Evolutionary conservation across 2,797 vertebrate species (phyloP).

Genomic region (Microctenopoma steveboyesi): DNA sequence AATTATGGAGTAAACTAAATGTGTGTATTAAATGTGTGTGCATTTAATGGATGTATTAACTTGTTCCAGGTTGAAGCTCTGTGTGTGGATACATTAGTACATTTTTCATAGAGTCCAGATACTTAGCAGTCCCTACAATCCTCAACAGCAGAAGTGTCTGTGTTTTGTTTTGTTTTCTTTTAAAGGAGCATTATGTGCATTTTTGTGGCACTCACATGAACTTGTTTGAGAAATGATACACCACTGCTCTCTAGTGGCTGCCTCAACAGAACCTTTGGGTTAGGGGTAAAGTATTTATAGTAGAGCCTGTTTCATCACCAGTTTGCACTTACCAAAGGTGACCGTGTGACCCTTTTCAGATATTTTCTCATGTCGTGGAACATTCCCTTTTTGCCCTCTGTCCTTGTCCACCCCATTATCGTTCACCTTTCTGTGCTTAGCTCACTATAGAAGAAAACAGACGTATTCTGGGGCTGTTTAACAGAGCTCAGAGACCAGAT

Average conservation of each 20-base stretch:
- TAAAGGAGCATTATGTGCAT: no score
- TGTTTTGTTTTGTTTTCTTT: no score
- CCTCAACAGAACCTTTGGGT: conserved; percentile 51
- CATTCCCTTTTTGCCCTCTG: not conserved
- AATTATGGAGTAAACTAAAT: no score
- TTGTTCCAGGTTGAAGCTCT: no score
- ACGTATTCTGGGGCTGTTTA: conserved; percentile 37
- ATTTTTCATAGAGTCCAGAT: no score
- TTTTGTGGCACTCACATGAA: conserved; percentile 8
- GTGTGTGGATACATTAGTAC: no score
- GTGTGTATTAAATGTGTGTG: no score
- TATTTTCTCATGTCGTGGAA: conserved; percentile 25
- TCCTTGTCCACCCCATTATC: conserved; percentile 8
- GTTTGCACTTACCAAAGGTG: not conserved
- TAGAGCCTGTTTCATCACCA: not conserved
- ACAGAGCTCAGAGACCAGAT: conserved; percentile 46
- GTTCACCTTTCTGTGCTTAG: conserved; percentile 32
- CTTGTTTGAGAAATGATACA: conserved; percentile 44
- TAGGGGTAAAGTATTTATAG: conserved; percentile 45
- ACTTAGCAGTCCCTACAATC: no score
- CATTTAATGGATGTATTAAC: no score
- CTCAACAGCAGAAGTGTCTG: no score
- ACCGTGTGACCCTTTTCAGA: no score
- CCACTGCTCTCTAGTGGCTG: conserved; percentile 65
- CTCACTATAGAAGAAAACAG: conserved; percentile 56